Percentiles rank a stretch among this genome's conserved stretches.
Evolutionary conservation across 2,797 vertebrate genomes (phyloP).

Genomic region (Neosilurus mollespiculum): DNA sequence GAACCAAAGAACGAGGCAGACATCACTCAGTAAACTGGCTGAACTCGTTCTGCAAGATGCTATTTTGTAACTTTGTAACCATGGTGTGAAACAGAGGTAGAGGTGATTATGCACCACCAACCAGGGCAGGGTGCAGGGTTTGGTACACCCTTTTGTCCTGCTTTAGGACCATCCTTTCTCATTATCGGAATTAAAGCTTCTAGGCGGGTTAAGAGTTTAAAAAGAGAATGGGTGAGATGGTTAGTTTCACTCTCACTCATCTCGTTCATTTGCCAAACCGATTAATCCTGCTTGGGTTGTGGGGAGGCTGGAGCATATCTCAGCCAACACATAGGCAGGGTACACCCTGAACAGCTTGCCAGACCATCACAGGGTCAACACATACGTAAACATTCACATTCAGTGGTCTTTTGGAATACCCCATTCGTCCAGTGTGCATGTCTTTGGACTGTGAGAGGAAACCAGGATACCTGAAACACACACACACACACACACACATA

Average conservation of each 20-base stretch:
- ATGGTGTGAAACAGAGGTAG: background rate
- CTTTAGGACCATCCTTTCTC: background rate
- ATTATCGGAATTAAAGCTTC: background rate
- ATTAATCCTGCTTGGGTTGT: too few species aligned
- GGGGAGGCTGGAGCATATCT: too few species aligned
- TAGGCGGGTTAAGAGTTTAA: background rate
- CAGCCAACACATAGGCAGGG: too few species aligned
- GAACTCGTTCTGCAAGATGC: constrained; percentile 30
- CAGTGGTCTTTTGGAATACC: too few species aligned
- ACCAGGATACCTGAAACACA: too few species aligned
- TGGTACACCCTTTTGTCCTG: background rate
- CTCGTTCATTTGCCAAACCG: too few species aligned
- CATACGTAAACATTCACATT: too few species aligned
- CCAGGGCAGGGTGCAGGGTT: background rate
- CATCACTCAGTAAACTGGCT: constrained; percentile 3
- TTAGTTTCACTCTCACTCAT: background rate
- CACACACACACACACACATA: too few species aligned
- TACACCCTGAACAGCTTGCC: too few species aligned
- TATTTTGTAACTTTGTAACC: background rate
- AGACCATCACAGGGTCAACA: too few species aligned
- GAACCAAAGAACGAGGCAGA: background rate
- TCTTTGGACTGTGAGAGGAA: too few species aligned
- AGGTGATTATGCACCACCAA: background rate
- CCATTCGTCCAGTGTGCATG: too few species aligned
- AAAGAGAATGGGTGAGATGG: background rate